Conservation (phyloP, 2,888 invertebrate genomes). For the Molanna angustata region DNA sequence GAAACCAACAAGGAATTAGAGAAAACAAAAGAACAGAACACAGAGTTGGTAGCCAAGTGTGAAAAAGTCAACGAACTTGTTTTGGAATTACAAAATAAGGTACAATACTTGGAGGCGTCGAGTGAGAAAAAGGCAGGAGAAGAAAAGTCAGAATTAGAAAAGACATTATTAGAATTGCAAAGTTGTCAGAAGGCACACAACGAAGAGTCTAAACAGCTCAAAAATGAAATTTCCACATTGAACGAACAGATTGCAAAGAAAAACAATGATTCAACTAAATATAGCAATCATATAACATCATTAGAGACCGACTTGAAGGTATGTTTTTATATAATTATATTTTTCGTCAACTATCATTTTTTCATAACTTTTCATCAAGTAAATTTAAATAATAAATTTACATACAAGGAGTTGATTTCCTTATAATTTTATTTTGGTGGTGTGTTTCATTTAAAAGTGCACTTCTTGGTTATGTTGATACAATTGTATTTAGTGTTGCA, state of each 20-base stretch:
- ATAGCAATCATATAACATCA: slow-evolving; percentile 44
- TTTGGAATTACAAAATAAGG: slow-evolving; percentile 45
- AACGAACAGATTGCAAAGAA: slow-evolving; percentile 46
- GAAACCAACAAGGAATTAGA: slow-evolving; percentile 46
- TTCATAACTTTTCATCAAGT: too few relatives aligned
- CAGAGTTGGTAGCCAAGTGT: slow-evolving; percentile 44
- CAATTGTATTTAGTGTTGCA: too few relatives aligned
- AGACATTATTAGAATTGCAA: slow-evolving; percentile 48
- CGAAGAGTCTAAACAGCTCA: slow-evolving; percentile 44
- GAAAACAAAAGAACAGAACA: slow-evolving; percentile 45
- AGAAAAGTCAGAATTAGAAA: slow-evolving; percentile 48
- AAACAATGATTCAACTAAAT: slow-evolving; percentile 45
- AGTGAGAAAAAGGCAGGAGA: slow-evolving; percentile 40
- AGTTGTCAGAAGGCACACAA: slow-evolving; percentile 42
- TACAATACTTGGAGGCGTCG: slow-evolving; percentile 48
- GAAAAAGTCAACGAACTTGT: slow-evolving; percentile 44
- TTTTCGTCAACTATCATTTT: too few relatives aligned
- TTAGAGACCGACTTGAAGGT: slow-evolving; percentile 51
- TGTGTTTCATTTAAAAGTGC: too few relatives aligned
- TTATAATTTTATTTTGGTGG: too few relatives aligned
- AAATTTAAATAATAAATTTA: too few relatives aligned
- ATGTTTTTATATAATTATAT: too few relatives aligned
- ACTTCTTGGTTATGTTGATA: too few relatives aligned
- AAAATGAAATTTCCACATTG: slow-evolving; percentile 44
- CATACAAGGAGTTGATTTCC: too few relatives aligned